A percentile compares a stretch with the other conserved stretches of the same genome.
These are phyloP conservation scores for Abrostola triplasia DNA, from an alignment of 2,888 invertebrate species.

Conservation along the genomic window DNA sequence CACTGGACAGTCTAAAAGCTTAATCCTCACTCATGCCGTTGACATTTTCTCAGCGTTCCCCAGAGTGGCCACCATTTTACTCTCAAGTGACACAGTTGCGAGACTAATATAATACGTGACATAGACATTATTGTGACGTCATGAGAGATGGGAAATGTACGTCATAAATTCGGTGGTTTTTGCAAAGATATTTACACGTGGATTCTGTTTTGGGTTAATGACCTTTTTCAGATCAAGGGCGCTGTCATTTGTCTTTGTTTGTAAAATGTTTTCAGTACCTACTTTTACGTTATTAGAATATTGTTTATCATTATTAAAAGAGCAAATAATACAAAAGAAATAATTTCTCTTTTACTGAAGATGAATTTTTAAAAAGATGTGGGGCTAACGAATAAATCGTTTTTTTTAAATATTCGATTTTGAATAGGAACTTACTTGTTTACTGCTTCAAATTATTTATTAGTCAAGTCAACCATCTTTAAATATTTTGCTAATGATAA, in stretches of 20 bases:
- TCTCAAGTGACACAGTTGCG: slow-evolving; percentile 20
- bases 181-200: background rate
- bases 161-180: slow-evolving; percentile 19
- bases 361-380: too few species aligned
- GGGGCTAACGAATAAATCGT: too few species aligned
- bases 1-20: slow-evolving; percentile 35
- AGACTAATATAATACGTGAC: slow-evolving; percentile 40
- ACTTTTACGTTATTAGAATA: background rate
- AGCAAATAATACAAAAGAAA: too few species aligned
- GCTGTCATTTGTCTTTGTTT: background rate
- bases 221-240: background rate
- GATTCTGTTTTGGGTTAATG: slow-evolving; percentile 12
- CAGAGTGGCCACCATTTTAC: slow-evolving; percentile 35
- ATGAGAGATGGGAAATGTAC: slow-evolving; percentile 14
- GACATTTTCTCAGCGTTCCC: slow-evolving; percentile 46
- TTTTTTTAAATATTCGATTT: too few species aligned
- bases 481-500: too few species aligned
- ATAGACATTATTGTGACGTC: slow-evolving; percentile 25
- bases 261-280: background rate
- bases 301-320: background rate
- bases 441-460: too few species aligned
- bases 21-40: slow-evolving; percentile 43
- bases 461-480: too few species aligned
- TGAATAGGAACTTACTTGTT: too few species aligned
- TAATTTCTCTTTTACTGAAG: too few species aligned